Evolutionary conservation across 2,888 invertebrate genomes (phyloP), one percentile per base, ranked within the genome.

Genomic region (Andrena trimmerana): DNA sequence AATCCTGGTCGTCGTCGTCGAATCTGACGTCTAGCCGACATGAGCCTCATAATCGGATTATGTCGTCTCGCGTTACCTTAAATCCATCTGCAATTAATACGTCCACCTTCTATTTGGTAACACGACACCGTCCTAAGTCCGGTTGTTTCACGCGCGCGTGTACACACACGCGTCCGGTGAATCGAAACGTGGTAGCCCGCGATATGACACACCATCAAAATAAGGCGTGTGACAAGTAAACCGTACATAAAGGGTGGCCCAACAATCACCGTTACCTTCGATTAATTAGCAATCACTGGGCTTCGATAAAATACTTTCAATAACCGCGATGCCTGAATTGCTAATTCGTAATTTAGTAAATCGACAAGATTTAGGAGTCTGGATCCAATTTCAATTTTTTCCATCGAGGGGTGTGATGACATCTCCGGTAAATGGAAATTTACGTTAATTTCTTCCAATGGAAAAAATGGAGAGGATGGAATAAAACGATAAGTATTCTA

Each of bases 71-170:
- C 87, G 88, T 92, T 91, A 92, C 89, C 85, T 89, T 90, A 89
- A 91, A 90, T 92, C 91, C 90, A 86, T 86, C 85, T 90, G 90
- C 90, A 90, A 91, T 91, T 91, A 91, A 91, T 91, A 91, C 90
- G 90, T 89, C 86, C 88, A 87, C 70, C 82, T 84, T 86, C 82
- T 82, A 86, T 74, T 80, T 79, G 75, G 90, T 88, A 90, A 90
- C 83, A 78, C 75, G 86, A 90, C 84, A 87, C 82, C 87, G 65
- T 52, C 66, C 76, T 85, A 88, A 89, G 89, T 88, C 89, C 83
- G 77, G 66, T 81, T 81, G 78, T 84, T 87, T 86, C 79, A 59
- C 69, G 79, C 70, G 62, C 66, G 66, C 42, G 36, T 68, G 60
- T 27, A n/a, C 29, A 13, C 20, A 29, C 16, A 20, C 42, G 29